Conservation (phyloP, 2,888 invertebrate genomes). For the Drosophila anomalata region DNA sequence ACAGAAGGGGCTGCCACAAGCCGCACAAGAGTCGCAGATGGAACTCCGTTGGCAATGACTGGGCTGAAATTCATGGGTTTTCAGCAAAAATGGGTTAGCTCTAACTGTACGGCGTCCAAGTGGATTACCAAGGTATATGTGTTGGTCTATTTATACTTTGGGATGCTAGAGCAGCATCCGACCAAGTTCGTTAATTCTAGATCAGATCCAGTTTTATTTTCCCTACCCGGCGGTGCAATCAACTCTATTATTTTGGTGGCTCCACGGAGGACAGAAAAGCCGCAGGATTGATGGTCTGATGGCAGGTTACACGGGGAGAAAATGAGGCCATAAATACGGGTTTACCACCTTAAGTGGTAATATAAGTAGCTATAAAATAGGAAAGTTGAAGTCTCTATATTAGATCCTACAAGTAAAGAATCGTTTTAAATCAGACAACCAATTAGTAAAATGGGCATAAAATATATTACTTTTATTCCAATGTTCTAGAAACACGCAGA, state of each 20-base stretch:
- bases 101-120: conserved; percentile 29
- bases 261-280: conserved; percentile 4
- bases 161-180: conserved; percentile 13
- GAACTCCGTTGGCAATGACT: conserved; percentile 36
- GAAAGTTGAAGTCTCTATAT: too few relatives aligned
- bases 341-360: neutral
- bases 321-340: neutral
- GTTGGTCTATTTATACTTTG: conserved; percentile 32
- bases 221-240: conserved; percentile 9
- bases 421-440: neutral
- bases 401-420: too few relatives aligned
- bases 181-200: conserved; percentile 38
- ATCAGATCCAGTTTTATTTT: conserved; percentile 31
- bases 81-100: conserved; percentile 59
- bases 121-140: conserved; percentile 37
- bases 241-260: conserved; percentile 28
- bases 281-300: conserved; percentile 29
- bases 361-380: neutral
- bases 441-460: neutral
- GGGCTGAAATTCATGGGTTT: conserved; percentile 24
- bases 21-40: conserved; percentile 27
- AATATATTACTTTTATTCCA: neutral
- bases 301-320: conserved; percentile 13
- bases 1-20: neutral
- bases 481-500: neutral